Conservation (phyloP, 2,113 vertebrate genomes). For the Syrrhaptes paradoxus region DNA sequence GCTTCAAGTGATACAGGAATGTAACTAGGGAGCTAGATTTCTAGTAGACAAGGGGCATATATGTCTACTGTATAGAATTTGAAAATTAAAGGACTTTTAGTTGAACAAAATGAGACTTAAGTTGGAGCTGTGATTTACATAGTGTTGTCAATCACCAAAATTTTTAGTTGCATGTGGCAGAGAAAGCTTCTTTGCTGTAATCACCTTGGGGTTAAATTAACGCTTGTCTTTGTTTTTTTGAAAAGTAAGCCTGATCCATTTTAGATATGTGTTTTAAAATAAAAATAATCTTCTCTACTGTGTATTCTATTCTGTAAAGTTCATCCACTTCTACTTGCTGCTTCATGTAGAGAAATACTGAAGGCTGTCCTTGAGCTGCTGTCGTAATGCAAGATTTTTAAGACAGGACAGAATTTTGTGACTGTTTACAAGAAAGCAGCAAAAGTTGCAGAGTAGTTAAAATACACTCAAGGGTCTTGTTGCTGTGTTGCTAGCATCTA, state of each 20-base stretch:
- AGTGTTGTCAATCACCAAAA: background rate
- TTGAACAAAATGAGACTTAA: background rate
- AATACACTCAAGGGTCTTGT: background rate
- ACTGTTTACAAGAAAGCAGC: background rate
- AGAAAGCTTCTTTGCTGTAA: background rate
- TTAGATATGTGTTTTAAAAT: constrained; percentile 2
- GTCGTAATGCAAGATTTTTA: background rate
- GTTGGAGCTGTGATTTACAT: background rate
- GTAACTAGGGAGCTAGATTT: background rate
- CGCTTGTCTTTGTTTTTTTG: background rate
- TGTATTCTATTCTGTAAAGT: background rate
- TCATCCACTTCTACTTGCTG: background rate
- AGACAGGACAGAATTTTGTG: background rate
- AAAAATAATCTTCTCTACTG: background rate
- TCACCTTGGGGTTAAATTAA: background rate
- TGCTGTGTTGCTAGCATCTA: background rate
- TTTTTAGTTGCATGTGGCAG: background rate
- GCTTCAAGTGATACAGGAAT: background rate
- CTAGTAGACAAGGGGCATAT: background rate
- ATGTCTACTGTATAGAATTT: background rate
- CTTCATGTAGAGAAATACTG: background rate
- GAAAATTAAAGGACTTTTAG: background rate
- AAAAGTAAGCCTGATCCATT: background rate
- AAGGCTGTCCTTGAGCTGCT: background rate
- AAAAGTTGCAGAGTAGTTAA: background rate